A percentile compares a stretch with the other conserved stretches of the same genome.
These are phyloP conservation scores for Mobula hypostoma DNA, from an alignment of 2,113 vertebrate species.

Conservation along the genomic window DNA sequence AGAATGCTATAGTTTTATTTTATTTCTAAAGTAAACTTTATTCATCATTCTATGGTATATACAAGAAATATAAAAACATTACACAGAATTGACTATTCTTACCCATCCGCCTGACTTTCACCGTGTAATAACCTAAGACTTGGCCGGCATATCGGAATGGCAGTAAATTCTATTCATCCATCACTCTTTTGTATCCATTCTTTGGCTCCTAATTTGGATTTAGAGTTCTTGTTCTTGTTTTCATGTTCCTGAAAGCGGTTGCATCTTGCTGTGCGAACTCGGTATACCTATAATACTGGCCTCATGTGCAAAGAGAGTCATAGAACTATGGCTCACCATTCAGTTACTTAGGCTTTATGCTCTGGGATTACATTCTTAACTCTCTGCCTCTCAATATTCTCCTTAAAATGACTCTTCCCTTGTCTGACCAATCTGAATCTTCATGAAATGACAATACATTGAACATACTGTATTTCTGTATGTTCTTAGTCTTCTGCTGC, in stretches of 20 bases:
- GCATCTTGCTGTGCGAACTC: not conserved
- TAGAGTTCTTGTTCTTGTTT: not conserved
- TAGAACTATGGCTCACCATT: not conserved
- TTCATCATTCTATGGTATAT: no score
- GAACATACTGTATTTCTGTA: no score
- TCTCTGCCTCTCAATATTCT: not conserved
- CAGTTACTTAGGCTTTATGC: not conserved
- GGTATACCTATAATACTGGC: not conserved
- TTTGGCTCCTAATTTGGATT: not conserved
- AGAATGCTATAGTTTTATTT: not conserved
- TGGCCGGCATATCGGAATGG: not conserved
- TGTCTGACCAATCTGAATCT: not conserved
- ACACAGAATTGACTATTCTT: not conserved
- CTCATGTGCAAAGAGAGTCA: no score
- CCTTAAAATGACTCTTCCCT: not conserved
- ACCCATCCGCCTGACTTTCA: not conserved
- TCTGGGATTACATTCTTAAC: not conserved
- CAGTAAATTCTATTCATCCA: not conserved
- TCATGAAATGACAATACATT: not conserved
- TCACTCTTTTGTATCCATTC: not conserved
- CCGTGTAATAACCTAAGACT: not conserved
- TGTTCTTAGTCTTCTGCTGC: no score
- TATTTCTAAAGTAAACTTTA: no score
- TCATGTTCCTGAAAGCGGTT: not conserved
- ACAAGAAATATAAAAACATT: no score